These are phyloP conservation scores for Littorina saxatilis DNA, from an alignment of 1,140 invertebrate genomes.

Conservation along the genomic window DNA sequence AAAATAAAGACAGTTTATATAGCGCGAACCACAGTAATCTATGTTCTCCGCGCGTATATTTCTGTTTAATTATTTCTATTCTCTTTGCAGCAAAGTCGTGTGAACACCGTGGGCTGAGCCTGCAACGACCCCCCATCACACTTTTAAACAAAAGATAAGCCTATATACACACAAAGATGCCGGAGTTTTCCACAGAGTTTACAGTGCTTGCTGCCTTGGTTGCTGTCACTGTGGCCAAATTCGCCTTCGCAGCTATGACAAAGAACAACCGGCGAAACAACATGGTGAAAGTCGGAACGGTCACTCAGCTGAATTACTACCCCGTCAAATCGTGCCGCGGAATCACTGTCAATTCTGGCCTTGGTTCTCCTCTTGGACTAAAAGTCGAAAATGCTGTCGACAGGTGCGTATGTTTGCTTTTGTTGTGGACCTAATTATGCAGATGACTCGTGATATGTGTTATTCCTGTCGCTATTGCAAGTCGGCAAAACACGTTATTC, in stretches of 20 bases:
- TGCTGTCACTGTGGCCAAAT: constrained; percentile 2
- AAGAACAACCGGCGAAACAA: constrained; percentile 24
- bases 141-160: too few relatives aligned
- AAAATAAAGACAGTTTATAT: too few relatives aligned
- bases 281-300: constrained; percentile 30
- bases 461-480: not conserved
- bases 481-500: not conserved
- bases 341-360: not conserved
- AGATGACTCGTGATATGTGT: too few relatives aligned
- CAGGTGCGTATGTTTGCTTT: constrained; percentile 27
- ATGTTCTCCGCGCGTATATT: too few relatives aligned
- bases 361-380: constrained; percentile 24
- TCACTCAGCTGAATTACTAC: constrained; percentile 26
- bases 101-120: too few relatives aligned
- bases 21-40: too few relatives aligned
- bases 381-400: constrained; percentile 23
- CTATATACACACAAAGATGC: too few relatives aligned
- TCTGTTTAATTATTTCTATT: too few relatives aligned
- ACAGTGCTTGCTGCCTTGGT: constrained; percentile 20
- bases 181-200: too few relatives aligned
- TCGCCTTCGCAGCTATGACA: constrained; percentile 26
- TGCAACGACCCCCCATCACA: too few relatives aligned
- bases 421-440: too few relatives aligned
- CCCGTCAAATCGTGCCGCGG: constrained; percentile 43
- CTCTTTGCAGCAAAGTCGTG: too few relatives aligned